These are phyloP conservation scores for Ditylenchus weischeri DNA, from an alignment of 2,888 invertebrate genomes.

Conservation along the genomic window DNA sequence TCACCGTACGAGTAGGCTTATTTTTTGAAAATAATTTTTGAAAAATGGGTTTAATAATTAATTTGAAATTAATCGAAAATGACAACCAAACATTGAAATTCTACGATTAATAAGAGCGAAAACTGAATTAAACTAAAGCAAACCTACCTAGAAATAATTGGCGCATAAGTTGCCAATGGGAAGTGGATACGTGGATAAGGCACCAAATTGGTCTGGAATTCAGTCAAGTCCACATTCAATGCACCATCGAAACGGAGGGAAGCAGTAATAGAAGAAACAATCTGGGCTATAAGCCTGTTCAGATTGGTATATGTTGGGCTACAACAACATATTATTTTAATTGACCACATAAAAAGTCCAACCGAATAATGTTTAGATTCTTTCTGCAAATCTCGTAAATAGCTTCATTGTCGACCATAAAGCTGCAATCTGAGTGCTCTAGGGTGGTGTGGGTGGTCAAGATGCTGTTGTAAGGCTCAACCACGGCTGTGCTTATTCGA, in stretches of 20 bases:
- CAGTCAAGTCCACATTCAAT: slow-evolving; percentile 79
- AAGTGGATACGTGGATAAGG: slow-evolving; percentile 90
- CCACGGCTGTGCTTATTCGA: slow-evolving; percentile 67
- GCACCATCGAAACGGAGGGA: slow-evolving; percentile 86
- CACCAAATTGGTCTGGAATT: slow-evolving; percentile 69
- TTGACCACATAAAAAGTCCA: background rate
- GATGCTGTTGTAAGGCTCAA: slow-evolving; percentile 93
- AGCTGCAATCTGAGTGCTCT: slow-evolving; percentile 64
- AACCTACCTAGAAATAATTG: slow-evolving; percentile 46
- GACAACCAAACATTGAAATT: too few species aligned
- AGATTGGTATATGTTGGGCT: slow-evolving; percentile 79
- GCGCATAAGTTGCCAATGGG: slow-evolving; percentile 69
- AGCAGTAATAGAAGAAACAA: slow-evolving; percentile 81
- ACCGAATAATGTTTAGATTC: slow-evolving; percentile 65
- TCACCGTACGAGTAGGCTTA: too few species aligned
- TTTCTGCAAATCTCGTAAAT: slow-evolving; percentile 84
- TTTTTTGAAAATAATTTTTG: too few species aligned
- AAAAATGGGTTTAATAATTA: too few species aligned
- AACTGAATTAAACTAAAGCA: background rate
- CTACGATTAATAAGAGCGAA: too few species aligned
- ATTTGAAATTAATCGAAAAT: too few species aligned
- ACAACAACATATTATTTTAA: background rate
- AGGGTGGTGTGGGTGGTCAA: slow-evolving; percentile 84
- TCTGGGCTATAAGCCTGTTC: slow-evolving; percentile 89
- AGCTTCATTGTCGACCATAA: slow-evolving; percentile 86